Evolutionary conservation across 2,888 invertebrate species (phyloP).

Genomic region (Antheraea assamensis): DNA sequence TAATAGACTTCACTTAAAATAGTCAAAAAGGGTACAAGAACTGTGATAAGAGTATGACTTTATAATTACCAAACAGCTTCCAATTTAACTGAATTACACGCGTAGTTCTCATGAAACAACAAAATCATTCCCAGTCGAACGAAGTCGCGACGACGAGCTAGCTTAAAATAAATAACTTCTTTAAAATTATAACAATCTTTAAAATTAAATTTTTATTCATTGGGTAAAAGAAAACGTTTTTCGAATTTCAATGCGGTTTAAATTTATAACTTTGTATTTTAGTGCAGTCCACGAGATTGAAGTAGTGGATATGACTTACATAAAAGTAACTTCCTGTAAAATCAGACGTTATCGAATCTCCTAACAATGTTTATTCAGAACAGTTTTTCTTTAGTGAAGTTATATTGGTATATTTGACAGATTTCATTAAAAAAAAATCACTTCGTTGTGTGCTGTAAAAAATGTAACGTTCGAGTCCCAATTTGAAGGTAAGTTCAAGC

Average conservation of each 20-base stretch:
- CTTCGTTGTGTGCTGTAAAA: neutral
- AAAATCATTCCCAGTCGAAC: no score
- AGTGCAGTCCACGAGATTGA: neutral
- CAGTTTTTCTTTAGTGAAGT: neutral
- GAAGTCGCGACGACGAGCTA: no score
- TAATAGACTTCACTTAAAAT: no score
- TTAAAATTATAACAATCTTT: no score
- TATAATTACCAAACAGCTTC: no score
- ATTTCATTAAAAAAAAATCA: neutral
- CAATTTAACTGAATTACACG: no score
- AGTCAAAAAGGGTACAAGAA: no score
- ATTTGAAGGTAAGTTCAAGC: neutral
- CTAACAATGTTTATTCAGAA: neutral
- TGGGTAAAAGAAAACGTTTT: neutral
- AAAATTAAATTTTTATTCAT: no score
- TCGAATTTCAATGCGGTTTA: neutral
- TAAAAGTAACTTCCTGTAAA: neutral
- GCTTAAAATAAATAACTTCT: no score
- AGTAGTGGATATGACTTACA: neutral
- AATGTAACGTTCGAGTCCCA: neutral
- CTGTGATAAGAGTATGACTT: no score
- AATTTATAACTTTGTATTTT: neutral
- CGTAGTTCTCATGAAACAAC: no score
- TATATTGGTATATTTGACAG: neutral
- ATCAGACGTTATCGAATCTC: neutral